phyloP scores from a whole-genome alignment of 2,113 vertebrate genomes.

The Semnopithecus entellus region DNA sequence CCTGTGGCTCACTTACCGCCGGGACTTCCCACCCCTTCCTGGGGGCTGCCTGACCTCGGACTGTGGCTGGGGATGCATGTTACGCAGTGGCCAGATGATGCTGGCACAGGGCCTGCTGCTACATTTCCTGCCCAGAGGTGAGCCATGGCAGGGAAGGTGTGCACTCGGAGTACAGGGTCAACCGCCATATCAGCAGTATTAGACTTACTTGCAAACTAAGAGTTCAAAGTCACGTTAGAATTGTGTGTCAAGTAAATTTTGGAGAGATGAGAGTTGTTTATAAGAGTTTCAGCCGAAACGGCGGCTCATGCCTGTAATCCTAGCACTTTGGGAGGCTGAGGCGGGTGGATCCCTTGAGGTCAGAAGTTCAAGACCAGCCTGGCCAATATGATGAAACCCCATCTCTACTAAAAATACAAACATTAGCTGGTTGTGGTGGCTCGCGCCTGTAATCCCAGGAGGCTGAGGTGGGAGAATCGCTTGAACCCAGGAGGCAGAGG shows the following conservation, averaged over 20 bases:
- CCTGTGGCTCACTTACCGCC: constrained; percentile 93
- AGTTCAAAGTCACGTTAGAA: background rate
- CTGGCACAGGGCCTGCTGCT: constrained; percentile 91
- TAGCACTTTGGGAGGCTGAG: background rate
- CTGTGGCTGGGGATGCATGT: constrained; percentile 96
- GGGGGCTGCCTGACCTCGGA: constrained; percentile 91
- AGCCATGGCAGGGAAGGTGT: background rate
- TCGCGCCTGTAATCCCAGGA: too few species aligned
- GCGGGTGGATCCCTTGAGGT: background rate
- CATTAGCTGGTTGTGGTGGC: too few species aligned
- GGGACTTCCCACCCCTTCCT: constrained; percentile 91
- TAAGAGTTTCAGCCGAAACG: background rate
- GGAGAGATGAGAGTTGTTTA: background rate
- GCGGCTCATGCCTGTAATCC: background rate
- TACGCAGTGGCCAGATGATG: constrained; percentile 95
- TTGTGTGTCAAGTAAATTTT: background rate
- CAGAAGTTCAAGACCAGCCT: background rate
- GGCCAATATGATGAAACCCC: too few species aligned
- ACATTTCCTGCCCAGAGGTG: constrained; percentile 90
- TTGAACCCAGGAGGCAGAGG: too few species aligned
- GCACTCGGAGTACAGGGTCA: background rate
- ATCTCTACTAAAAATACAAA: too few species aligned
- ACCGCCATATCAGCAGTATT: background rate
- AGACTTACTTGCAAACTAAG: background rate
- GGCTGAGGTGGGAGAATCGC: too few species aligned